Evolutionary conservation across 1,140 invertebrate species (phyloP).

Genomic region (Microplitis mediator): DNA sequence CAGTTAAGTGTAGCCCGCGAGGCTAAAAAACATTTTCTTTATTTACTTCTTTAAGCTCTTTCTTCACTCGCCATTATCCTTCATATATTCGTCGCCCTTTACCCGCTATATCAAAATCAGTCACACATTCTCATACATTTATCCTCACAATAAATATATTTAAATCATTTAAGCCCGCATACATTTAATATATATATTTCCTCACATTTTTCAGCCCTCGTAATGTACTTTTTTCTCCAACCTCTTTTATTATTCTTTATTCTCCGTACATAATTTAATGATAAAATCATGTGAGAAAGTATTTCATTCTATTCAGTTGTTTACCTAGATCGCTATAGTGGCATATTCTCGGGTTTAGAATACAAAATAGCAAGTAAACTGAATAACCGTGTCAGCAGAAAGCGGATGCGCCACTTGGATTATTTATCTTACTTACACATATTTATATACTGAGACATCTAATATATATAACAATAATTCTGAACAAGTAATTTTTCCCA

Average conservation of each 20-base stretch:
- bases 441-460: no score
- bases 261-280: not conserved
- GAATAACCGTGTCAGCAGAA: slow-evolving; percentile 29
- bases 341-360: slow-evolving; percentile 10
- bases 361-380: slow-evolving; percentile 31
- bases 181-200: no score
- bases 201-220: no score
- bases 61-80: slow-evolving; percentile 16
- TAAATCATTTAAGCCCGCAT: not conserved
- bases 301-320: not conserved
- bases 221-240: not conserved
- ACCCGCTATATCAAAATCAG: no score
- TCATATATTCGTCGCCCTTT: not conserved
- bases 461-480: no score
- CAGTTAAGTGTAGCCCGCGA: not conserved
- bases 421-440: slow-evolving; percentile 2
- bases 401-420: slow-evolving; percentile 17
- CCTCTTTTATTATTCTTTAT: not conserved
- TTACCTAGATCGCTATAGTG: not conserved
- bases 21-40: not conserved
- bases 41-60: not conserved
- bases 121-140: no score
- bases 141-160: not conserved
- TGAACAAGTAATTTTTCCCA: no score
- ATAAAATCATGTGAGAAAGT: slow-evolving; percentile 5